Evolutionary conservation across 2,888 invertebrate genomes (phyloP).

Genomic region (Hipparchia semele): DNA sequence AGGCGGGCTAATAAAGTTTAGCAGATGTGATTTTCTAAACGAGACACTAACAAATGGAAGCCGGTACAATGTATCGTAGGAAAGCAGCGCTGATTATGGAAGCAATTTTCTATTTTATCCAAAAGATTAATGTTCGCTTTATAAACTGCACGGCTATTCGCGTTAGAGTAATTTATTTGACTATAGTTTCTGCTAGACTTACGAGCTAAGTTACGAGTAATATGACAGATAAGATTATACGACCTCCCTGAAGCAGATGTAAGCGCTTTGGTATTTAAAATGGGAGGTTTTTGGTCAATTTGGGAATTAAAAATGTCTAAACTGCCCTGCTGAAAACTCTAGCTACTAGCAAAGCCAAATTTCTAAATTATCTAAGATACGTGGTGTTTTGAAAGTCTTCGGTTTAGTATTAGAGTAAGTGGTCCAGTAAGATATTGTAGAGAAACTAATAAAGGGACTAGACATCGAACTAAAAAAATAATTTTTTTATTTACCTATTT

Average conservation of each 20-base stretch:
- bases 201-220: neutral
- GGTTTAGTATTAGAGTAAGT: no score
- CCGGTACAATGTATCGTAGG: slow-evolving; percentile 46
- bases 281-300: neutral
- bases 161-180: slow-evolving; percentile 34
- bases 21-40: slow-evolving; percentile 82
- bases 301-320: neutral
- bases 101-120: slow-evolving; percentile 46
- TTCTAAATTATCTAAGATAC: no score
- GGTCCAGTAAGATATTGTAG: no score
- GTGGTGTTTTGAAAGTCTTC: no score
- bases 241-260: neutral
- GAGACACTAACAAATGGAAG: slow-evolving; percentile 78
- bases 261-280: no score
- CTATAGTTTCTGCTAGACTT: neutral
- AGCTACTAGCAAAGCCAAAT: no score
- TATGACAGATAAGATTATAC: neutral
- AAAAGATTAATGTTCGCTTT: slow-evolving; percentile 41
- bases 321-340: no score
- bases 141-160: slow-evolving; percentile 36
- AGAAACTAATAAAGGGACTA: no score
- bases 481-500: no score
- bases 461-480: no score
- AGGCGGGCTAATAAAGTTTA: slow-evolving; percentile 77
- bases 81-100: slow-evolving; percentile 54